Conservation (phyloP, 2,797 vertebrate genomes). For the Sylvilagus floridanus region DNA sequence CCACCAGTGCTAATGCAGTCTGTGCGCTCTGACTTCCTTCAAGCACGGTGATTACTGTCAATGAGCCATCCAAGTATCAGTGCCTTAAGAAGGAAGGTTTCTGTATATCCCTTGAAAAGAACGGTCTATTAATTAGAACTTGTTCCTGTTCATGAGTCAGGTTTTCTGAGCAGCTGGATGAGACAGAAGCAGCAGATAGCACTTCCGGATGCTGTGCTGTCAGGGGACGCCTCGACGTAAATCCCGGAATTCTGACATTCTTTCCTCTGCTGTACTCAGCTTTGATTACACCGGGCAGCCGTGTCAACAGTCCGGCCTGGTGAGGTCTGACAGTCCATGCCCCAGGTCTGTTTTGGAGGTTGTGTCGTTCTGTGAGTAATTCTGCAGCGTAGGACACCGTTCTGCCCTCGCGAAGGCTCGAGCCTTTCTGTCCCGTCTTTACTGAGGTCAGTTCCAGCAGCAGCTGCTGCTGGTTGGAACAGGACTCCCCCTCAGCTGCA, state of each 20-base stretch:
- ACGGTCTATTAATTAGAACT: background rate
- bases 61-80: background rate
- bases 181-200: background rate
- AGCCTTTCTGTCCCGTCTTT: background rate
- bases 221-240: background rate
- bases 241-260: background rate
- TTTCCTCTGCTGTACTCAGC: background rate
- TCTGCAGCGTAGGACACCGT: fast-evolving
- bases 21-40: background rate
- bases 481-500: background rate
- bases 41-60: background rate
- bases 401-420: background rate
- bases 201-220: background rate
- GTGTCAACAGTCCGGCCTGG: background rate
- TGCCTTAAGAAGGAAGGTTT: background rate
- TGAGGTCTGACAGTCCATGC: background rate
- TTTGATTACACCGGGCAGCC: background rate
- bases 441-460: background rate
- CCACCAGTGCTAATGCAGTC: background rate
- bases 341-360: background rate
- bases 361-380: background rate
- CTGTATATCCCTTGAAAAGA: background rate
- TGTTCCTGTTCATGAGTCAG: background rate
- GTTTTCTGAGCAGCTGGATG: background rate
- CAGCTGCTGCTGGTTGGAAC: background rate